phyloP scores from a whole-genome alignment of 2,888 invertebrate species.

The Mesochorus sp. region DNA sequence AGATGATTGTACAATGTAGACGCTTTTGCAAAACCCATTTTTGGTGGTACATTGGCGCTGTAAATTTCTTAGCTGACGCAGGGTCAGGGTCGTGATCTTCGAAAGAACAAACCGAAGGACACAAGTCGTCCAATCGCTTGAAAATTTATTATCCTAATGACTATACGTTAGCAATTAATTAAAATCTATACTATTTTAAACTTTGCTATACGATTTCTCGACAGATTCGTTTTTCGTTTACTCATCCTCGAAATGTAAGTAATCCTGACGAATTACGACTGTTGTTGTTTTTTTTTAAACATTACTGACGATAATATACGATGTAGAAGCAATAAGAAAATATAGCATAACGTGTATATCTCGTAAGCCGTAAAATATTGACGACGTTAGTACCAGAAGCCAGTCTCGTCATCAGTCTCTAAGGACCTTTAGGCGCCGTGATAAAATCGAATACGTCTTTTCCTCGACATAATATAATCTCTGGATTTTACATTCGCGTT shows the following conservation, averaged over 20 bases:
- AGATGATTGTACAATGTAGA: slow-evolving; percentile 2
- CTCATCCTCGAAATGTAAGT: background rate
- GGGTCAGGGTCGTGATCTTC: slow-evolving; percentile 17
- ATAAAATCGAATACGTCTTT: slow-evolving; percentile 51
- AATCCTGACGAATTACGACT: background rate
- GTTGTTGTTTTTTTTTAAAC: background rate
- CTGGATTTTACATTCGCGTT: background rate
- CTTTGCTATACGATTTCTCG: no score
- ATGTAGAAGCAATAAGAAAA: slow-evolving; percentile 3
- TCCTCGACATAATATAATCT: slow-evolving; percentile 21
- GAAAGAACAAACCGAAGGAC: background rate
- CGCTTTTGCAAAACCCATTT: slow-evolving; percentile 16
- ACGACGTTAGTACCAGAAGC: slow-evolving; percentile 13
- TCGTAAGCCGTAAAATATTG: slow-evolving; percentile 38
- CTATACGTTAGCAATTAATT: no score
- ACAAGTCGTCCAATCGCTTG: background rate
- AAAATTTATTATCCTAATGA: background rate
- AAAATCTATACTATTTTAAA: no score
- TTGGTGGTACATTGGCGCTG: background rate
- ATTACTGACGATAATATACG: slow-evolving; percentile 19
- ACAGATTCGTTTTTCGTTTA: background rate
- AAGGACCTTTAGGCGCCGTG: slow-evolving; percentile 40
- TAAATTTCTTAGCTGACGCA: background rate
- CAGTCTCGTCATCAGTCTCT: slow-evolving; percentile 27
- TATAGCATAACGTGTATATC: background rate